A percentile compares a stretch with the other conserved stretches of the same genome.
Conservation (phyloP, 2,888 invertebrate genomes). For the Autographa gamma region DNA sequence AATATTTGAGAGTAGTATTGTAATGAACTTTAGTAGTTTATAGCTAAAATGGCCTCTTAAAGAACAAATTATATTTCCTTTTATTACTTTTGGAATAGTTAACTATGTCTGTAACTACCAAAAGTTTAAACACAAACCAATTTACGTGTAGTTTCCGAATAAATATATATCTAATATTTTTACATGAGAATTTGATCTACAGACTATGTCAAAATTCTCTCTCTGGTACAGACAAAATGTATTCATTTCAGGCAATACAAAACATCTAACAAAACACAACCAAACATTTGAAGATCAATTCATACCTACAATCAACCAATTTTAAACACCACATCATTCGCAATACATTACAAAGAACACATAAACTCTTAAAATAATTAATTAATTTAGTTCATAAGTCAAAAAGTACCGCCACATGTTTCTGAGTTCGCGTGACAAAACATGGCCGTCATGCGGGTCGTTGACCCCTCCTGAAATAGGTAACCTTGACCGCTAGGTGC, state of each 20-base stretch:
- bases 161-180: too few relatives aligned
- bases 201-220: not conserved
- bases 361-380: slow-evolving; percentile 41
- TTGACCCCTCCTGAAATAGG: slow-evolving; percentile 79
- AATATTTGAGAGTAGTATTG: not conserved
- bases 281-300: slow-evolving; percentile 10
- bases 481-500: slow-evolving; percentile 81
- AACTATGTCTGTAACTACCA: too few relatives aligned
- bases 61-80: too few relatives aligned
- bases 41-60: too few relatives aligned
- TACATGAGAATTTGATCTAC: too few relatives aligned
- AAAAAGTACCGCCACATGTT: slow-evolving; percentile 63
- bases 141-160: too few relatives aligned
- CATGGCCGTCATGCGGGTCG: slow-evolving; percentile 63
- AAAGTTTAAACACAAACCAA: too few relatives aligned
- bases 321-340: not conserved
- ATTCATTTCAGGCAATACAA: not conserved
- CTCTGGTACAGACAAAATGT: not conserved
- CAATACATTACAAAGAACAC: slow-evolving; percentile 28
- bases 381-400: slow-evolving; percentile 48
- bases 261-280: not conserved
- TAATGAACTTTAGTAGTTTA: too few relatives aligned
- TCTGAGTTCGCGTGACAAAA: slow-evolving; percentile 74
- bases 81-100: too few relatives aligned
- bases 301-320: slow-evolving; percentile 3